Evolutionary conservation across 1,140 invertebrate species (phyloP).

Genomic region (Helicoverpa armigera): DNA sequence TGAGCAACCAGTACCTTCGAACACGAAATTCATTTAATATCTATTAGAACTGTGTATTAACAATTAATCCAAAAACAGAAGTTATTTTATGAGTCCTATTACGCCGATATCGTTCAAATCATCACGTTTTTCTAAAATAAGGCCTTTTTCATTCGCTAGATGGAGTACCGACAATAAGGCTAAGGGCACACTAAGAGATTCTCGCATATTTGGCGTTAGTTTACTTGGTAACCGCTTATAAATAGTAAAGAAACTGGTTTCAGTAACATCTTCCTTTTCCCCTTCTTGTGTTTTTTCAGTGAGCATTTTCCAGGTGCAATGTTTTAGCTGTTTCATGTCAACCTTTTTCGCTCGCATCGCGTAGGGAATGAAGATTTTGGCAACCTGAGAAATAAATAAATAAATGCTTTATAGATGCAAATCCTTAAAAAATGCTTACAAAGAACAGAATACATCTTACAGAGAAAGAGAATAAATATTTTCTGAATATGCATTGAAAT

Average conservation of each 20-base stretch:
- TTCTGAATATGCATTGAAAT: no score
- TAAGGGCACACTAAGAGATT: slow-evolving; percentile 91
- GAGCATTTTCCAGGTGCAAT: slow-evolving; percentile 89
- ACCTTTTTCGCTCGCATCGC: slow-evolving; percentile 93
- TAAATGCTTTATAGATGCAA: no score
- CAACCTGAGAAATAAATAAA: no score
- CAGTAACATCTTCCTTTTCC: slow-evolving; percentile 72
- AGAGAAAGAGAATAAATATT: slow-evolving; percentile 35
- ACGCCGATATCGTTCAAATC: slow-evolving; percentile 80
- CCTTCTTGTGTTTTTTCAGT: slow-evolving; percentile 71
- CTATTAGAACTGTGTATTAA: no score
- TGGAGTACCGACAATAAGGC: slow-evolving; percentile 93
- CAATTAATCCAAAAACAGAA: neutral
- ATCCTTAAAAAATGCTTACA: no score
- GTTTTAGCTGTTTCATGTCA: slow-evolving; percentile 93
- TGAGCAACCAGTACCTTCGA: no score
- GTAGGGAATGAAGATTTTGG: slow-evolving; percentile 91
- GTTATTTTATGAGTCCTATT: slow-evolving; percentile 74
- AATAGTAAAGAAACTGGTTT: slow-evolving; percentile 85
- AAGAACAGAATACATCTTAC: no score
- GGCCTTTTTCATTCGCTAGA: slow-evolving; percentile 92
- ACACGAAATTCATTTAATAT: no score
- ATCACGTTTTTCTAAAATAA: slow-evolving; percentile 77
- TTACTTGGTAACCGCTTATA: slow-evolving; percentile 88
- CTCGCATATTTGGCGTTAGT: slow-evolving; percentile 88